Conservation (phyloP, 2,888 invertebrate species). For the Pherbina coryleti region DNA sequence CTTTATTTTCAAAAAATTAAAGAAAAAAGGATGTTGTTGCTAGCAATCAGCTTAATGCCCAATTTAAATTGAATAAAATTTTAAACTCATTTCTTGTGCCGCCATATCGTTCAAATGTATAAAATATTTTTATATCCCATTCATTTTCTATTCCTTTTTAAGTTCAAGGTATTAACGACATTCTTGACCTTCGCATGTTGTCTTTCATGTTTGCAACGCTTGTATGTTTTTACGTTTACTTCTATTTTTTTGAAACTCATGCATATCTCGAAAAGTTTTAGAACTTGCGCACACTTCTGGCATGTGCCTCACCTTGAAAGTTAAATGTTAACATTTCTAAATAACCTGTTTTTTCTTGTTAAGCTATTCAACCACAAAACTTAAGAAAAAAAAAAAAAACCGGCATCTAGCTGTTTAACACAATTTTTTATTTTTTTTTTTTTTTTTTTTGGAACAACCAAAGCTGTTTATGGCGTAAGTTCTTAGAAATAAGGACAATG, state of each 20-base stretch:
- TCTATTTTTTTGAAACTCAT: background rate
- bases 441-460: background rate
- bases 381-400: background rate
- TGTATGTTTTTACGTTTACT: background rate
- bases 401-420: background rate
- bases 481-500: background rate
- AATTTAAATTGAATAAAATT: no score
- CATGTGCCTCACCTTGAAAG: conserved; percentile 25
- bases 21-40: no score
- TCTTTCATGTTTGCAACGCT: background rate
- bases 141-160: background rate
- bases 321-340: background rate
- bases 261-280: background rate
- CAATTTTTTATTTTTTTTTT: no score
- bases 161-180: background rate
- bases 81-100: no score
- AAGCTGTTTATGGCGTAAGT: conserved; percentile 1
- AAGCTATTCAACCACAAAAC: background rate
- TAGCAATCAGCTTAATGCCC: no score
- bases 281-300: conserved; percentile 5
- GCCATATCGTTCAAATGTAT: no score
- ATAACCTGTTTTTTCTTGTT: conserved; percentile 1
- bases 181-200: conserved; percentile 14
- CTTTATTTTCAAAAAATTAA: no score
- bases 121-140: no score